These are phyloP conservation scores for Cheilosia variabilis DNA, from an alignment of 2,888 invertebrate species.

Conservation along the genomic window DNA sequence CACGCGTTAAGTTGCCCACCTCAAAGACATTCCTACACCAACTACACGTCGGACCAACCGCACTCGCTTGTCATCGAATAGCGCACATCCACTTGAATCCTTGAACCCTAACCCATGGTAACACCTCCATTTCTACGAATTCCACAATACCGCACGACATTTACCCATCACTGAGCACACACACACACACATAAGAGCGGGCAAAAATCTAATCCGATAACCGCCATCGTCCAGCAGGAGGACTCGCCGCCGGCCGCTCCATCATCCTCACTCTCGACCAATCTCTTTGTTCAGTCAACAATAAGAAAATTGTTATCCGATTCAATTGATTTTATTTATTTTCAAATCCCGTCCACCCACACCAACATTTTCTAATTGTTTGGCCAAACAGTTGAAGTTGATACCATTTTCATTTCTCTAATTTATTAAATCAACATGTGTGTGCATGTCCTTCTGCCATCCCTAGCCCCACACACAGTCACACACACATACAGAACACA, in stretches of 20 bases:
- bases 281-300: conserved; percentile 72
- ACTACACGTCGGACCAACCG: not conserved
- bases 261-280: conserved; percentile 16
- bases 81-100: conserved; percentile 2
- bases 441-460: conserved; percentile 28
- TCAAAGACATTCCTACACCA: conserved; percentile 45
- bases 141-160: conserved; percentile 39
- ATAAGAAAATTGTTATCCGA: conserved; percentile 64
- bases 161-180: conserved; percentile 32
- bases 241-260: not conserved
- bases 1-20: conserved; percentile 10
- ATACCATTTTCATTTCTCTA: conserved; percentile 72
- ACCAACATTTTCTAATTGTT: conserved; percentile 56
- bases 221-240: conserved; percentile 5
- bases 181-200: conserved; percentile 23
- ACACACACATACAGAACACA: not conserved
- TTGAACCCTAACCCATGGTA: conserved; percentile 10
- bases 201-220: conserved; percentile 51
- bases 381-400: conserved; percentile 49
- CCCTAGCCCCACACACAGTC: not conserved
- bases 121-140: conserved; percentile 23
- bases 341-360: conserved; percentile 30
- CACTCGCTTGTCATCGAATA: not conserved
- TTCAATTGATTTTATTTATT: conserved; percentile 72
- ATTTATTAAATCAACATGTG: conserved; percentile 72